Percentiles rank a stretch among this genome's conserved stretches.
phyloP scores from a whole-genome alignment of 1,140 invertebrate genomes.

The Branchinecta lindahli region DNA sequence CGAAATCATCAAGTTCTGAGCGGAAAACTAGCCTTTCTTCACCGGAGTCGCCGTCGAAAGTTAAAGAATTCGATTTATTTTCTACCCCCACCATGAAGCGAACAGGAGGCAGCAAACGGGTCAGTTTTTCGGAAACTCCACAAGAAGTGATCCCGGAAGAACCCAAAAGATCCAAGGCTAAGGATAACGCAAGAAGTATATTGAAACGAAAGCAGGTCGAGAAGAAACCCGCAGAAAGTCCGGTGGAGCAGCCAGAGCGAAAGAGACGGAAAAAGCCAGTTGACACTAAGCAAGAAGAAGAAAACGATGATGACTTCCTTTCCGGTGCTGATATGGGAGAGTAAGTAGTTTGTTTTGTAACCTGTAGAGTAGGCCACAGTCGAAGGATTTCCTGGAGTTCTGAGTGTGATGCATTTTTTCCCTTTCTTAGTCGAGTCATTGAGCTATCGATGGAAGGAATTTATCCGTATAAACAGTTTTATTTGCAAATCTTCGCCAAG shows the following conservation, averaged over 20 bases:
- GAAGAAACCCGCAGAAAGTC: neutral
- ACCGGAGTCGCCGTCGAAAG: neutral
- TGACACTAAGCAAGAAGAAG: neutral
- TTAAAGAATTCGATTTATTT: neutral
- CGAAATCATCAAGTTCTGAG: no score
- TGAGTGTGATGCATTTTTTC: no score
- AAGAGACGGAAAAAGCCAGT: neutral
- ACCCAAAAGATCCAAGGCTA: neutral
- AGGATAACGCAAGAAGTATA: neutral
- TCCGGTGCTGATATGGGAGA: constrained; percentile 7
- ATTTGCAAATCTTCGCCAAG: no score
- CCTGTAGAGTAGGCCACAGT: no score
- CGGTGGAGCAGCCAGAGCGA: neutral
- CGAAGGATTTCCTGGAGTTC: no score
- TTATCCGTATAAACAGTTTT: no score
- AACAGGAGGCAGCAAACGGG: neutral
- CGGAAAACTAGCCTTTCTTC: no score
- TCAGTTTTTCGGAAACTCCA: neutral
- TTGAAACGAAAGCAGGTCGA: neutral
- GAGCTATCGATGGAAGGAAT: no score
- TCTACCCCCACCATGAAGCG: constrained; percentile 1
- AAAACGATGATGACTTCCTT: neutral
- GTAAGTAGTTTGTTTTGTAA: neutral
- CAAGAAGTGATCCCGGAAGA: neutral
- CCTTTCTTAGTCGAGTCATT: no score